These are phyloP conservation scores for Olivierus martensii DNA, from an alignment of 1,140 invertebrate species.

Conservation along the genomic window DNA sequence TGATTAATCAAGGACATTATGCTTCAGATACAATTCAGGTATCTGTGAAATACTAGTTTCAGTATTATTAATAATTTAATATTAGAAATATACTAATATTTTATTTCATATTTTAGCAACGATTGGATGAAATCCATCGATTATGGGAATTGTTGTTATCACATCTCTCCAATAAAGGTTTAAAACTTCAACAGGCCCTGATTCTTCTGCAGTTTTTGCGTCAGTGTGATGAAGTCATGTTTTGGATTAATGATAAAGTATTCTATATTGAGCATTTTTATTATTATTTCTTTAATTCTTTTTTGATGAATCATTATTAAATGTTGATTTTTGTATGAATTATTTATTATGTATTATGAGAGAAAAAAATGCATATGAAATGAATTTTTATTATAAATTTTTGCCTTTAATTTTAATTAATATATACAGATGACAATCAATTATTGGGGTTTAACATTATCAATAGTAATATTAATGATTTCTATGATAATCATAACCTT, in stretches of 20 bases:
- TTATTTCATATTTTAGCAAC: constrained; percentile 17
- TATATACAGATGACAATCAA: too few relatives aligned
- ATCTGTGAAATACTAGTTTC: not conserved
- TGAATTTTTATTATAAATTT: too few relatives aligned
- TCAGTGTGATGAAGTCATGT: constrained; percentile 97
- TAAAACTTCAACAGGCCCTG: constrained; percentile 89
- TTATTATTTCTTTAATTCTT: too few relatives aligned
- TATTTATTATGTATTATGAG: too few relatives aligned
- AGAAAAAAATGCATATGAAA: too few relatives aligned
- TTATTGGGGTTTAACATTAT: too few relatives aligned
- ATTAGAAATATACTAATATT: constrained; percentile 1
- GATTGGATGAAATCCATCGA: constrained; percentile 71
- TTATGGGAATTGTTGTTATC: constrained; percentile 88
- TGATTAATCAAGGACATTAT: constrained; percentile 94
- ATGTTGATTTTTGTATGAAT: too few relatives aligned
- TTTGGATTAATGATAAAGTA: constrained; percentile 92
- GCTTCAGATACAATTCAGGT: constrained; percentile 70
- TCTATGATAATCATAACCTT: too few relatives aligned
- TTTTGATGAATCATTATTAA: too few relatives aligned
- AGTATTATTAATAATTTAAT: not conserved
- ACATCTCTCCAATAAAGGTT: constrained; percentile 82
- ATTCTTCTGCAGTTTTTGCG: constrained; percentile 90
- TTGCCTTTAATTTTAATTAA: too few relatives aligned
- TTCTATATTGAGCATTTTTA: too few relatives aligned
- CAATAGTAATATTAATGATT: too few relatives aligned